Base-by-base conservation (phyloP, 2,888 invertebrate species). In the Caenorhabditis afra region DNA sequence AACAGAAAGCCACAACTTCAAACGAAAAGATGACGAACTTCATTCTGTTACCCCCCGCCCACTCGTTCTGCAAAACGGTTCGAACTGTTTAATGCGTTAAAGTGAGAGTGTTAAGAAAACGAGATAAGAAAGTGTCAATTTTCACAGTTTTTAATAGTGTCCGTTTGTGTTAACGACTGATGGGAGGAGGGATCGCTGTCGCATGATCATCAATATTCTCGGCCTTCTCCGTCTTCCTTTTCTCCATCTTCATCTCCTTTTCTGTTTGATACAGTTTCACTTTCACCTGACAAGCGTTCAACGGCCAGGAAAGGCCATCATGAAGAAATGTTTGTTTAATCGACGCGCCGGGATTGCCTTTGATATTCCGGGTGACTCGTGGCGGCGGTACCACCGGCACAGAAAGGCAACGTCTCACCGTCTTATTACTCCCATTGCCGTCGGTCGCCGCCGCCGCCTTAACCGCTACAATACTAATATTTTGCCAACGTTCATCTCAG, bases 91-190 rank as follows among this genome's bases (percentile, higher is more conserved):
- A 7, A 29, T 29, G 29, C 29, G 7, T 29, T 7, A 29, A 7
- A 29, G 41, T 41, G 20, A 45, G 59, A 59, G 59, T 20, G 49
- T 49, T 37, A 3, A 37, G 16, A 64, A 47, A 73, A 73, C 73
- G 53, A 68, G 76, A 76, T 76, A 76, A 76, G 62, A 70, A 70
- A 70, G 76, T 76, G 76, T 76, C 68, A 76, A 58, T 67, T 76
- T 76, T 76, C 64, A 76, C 76, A 76, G 76, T 70, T 76, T 66
- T 76, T 70, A 64, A 73, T 73, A 41, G 64, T 64, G 64, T 73
- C 73, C 57, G 58, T 73, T 50, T 64, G 64, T 73, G 29, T 73
- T 47, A 71, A 55, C 62, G 71, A 62, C 71, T 52, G 52, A 55
- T 39, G 35, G 39, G 37, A 23, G 8, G 35, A 22, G 29, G 18